A percentile compares a stretch with the other conserved stretches of the same genome.
Evolutionary conservation across 1,140 invertebrate genomes (phyloP).

Genomic region (Ceratitis capitata): DNA sequence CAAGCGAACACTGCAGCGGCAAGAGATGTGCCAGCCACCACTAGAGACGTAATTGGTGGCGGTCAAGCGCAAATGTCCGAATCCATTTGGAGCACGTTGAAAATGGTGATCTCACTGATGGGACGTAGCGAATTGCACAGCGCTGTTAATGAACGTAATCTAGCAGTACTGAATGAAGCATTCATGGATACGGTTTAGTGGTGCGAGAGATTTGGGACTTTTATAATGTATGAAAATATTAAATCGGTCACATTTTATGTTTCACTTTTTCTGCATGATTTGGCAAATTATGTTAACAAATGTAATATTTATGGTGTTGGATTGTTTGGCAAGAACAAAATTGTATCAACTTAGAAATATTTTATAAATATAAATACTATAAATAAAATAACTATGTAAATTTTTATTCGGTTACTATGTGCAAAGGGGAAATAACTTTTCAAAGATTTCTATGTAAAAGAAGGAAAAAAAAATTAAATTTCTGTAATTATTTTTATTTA

Average conservation of each 20-base stretch:
- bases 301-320: conserved; percentile 18
- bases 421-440: no score
- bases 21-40: conserved; percentile 66
- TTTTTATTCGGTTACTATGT: no score
- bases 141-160: conserved; percentile 53
- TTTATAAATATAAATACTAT: no score
- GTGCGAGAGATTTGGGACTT: neutral
- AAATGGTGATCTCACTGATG: conserved; percentile 89
- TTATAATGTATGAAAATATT: neutral
- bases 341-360: neutral
- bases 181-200: conserved; percentile 51
- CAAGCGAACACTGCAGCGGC: conserved; percentile 81
- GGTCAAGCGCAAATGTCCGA: conserved; percentile 82
- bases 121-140: conserved; percentile 78
- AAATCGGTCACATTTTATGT: no score
- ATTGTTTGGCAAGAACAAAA: neutral
- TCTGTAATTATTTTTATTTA: no score
- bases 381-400: no score
- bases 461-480: no score
- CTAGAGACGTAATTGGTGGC: conserved; percentile 57
- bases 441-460: no score
- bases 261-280: neutral
- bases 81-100: conserved; percentile 93
- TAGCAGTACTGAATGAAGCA: conserved; percentile 56
- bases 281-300: neutral